Percentiles rank a stretch among this genome's conserved stretches.
These are phyloP conservation scores for Eulemur mongoz DNA, from an alignment of 2,797 vertebrate species.

Conservation along the genomic window DNA sequence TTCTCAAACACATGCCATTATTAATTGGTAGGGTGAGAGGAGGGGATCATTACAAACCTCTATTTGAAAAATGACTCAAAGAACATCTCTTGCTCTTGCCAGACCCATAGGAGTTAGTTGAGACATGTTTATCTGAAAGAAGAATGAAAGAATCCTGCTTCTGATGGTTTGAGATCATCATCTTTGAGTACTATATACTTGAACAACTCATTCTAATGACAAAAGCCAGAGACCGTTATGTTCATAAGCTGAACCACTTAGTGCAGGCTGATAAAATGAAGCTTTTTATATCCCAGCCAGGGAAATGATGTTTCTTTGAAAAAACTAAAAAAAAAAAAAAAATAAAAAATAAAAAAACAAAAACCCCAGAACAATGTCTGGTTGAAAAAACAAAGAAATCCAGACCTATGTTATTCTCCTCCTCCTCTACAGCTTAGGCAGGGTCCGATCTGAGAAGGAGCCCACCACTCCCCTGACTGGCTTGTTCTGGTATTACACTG, in stretches of 20 bases:
- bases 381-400: background rate
- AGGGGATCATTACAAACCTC: background rate
- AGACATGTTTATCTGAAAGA: background rate
- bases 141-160: slow-evolving; percentile 18
- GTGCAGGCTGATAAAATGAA: background rate
- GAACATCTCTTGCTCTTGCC: background rate
- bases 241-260: background rate
- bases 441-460: background rate
- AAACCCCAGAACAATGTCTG: background rate
- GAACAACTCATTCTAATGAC: slow-evolving; percentile 39
- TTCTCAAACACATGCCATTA: background rate
- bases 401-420: background rate
- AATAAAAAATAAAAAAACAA: no score
- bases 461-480: background rate
- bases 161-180: background rate
- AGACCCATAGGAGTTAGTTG: background rate
- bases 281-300: background rate
- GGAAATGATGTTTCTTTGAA: slow-evolving; percentile 22
- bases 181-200: background rate
- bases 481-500: background rate
- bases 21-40: background rate
- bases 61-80: background rate
- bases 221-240: background rate
- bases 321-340: background rate
- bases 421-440: background rate